phyloP scores from a whole-genome alignment of 2,113 vertebrate genomes.

The Nothobranchius kuhntae region DNA sequence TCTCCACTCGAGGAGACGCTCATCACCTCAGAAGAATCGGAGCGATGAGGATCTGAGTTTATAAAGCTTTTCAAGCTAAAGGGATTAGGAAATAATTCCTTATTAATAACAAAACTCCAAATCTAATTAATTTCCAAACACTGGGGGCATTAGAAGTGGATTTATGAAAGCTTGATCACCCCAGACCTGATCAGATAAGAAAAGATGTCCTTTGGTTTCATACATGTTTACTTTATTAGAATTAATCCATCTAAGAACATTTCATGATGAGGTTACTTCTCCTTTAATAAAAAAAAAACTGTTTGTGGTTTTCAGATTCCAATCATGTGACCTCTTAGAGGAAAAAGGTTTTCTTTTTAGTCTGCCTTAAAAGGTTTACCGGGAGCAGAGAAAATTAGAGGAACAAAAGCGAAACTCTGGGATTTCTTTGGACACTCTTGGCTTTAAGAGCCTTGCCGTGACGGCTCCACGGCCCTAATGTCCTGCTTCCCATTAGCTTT shows the following conservation, averaged over 20 bases:
- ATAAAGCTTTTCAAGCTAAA: constrained; percentile 40
- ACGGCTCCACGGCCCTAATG: constrained; percentile 25
- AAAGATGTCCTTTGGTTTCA: constrained; percentile 1
- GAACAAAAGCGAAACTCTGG: constrained; percentile 14
- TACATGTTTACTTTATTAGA: constrained; percentile 10
- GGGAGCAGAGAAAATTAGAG: not conserved
- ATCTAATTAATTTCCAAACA: constrained; percentile 46
- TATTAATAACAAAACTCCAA: constrained; percentile 37
- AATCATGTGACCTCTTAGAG: not conserved
- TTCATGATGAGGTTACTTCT: constrained; percentile 1
- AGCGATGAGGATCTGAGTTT: constrained; percentile 17
- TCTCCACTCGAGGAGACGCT: constrained; percentile 1
- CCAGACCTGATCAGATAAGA: constrained; percentile 14
- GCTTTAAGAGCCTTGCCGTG: constrained; percentile 30
- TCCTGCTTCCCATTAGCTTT: constrained; percentile 32
- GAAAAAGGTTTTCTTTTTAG: not conserved
- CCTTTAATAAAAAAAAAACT: not conserved
- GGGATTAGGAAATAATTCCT: constrained; percentile 49
- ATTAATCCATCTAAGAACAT: constrained; percentile 19
- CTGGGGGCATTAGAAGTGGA: constrained; percentile 12
- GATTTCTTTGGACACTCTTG: constrained; percentile 15
- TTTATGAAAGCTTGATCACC: constrained; percentile 20
- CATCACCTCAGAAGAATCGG: constrained; percentile 8
- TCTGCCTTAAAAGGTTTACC: not conserved
- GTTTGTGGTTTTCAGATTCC: not conserved